Conservation (phyloP, 2,113 vertebrate species). For the Seriola dumerili region DNA sequence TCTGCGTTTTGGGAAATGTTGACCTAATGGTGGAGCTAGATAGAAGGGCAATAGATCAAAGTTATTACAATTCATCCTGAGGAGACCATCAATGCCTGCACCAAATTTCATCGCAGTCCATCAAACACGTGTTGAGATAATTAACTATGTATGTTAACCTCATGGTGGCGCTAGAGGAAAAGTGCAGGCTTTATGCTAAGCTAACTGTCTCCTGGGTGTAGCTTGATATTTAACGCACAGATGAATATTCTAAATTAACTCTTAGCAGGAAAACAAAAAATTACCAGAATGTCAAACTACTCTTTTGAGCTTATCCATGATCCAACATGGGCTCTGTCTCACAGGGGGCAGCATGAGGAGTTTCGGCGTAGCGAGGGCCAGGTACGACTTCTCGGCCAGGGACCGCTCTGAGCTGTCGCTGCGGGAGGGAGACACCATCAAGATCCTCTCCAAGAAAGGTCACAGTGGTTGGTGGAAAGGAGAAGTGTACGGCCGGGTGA, state of each 20-base stretch:
- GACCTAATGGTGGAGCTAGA: too few relatives aligned
- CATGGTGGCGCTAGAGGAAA: too few relatives aligned
- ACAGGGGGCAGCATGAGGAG: slow-evolving; percentile 84
- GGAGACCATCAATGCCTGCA: neutral
- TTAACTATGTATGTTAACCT: too few relatives aligned
- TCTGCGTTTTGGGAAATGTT: neutral
- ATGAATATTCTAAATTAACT: neutral
- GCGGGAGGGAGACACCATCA: slow-evolving; percentile 92
- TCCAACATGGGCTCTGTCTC: slow-evolving; percentile 17
- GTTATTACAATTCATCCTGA: neutral
- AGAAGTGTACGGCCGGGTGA: slow-evolving; percentile 93
- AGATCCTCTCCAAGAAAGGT: slow-evolving; percentile 93
- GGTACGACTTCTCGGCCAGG: slow-evolving; percentile 93
- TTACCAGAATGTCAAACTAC: neutral
- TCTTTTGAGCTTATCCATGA: neutral
- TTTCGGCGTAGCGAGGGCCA: slow-evolving; percentile 89
- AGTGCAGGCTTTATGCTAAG: too few relatives aligned
- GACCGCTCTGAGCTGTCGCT: slow-evolving; percentile 92
- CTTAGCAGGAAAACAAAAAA: neutral
- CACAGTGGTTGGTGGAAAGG: slow-evolving; percentile 95
- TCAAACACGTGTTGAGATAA: too few relatives aligned
- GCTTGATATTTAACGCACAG: neutral
- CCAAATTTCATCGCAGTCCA: neutral
- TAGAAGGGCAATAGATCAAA: neutral
- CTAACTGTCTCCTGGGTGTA: too few relatives aligned